Conservation (phyloP, 2,113 vertebrate genomes). For the Himantopus leucocephalus region DNA sequence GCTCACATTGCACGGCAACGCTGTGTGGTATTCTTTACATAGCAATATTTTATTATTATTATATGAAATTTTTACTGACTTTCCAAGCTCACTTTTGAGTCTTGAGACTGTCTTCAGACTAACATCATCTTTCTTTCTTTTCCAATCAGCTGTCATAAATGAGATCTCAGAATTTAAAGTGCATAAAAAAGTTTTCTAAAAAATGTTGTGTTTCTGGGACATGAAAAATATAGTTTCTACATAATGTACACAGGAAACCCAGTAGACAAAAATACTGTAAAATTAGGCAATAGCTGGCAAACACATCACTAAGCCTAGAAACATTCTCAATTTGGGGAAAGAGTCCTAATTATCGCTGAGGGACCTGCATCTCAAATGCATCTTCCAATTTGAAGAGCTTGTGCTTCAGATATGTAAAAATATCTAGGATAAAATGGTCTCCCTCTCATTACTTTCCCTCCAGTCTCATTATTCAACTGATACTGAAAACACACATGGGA, state of each 20-base stretch:
- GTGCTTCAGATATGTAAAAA: not conserved
- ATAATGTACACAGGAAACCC: not conserved
- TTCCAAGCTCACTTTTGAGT: not conserved
- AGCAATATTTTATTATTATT: not conserved
- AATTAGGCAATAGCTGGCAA: not conserved
- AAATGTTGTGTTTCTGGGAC: not conserved
- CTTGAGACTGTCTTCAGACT: not conserved
- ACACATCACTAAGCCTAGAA: not conserved
- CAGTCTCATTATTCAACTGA: not conserved
- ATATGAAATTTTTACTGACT: not conserved
- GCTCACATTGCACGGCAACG: not conserved
- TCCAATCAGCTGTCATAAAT: not conserved
- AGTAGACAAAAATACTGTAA: not conserved
- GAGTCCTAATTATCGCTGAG: not conserved
- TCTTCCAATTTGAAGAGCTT: not conserved
- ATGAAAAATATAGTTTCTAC: not conserved
- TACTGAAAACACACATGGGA: not conserved
- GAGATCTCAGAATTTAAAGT: not conserved
- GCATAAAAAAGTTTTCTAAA: not conserved
- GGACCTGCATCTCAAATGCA: not conserved
- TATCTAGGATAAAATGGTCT: not conserved
- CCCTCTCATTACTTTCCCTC: not conserved
- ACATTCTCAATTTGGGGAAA: not conserved
- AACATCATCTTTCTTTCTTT: not conserved
- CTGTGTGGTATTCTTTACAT: not conserved